Evolutionary conservation across 2,797 vertebrate species (phyloP).

Genomic region (Pipistrellus pipistrellus): DNA sequence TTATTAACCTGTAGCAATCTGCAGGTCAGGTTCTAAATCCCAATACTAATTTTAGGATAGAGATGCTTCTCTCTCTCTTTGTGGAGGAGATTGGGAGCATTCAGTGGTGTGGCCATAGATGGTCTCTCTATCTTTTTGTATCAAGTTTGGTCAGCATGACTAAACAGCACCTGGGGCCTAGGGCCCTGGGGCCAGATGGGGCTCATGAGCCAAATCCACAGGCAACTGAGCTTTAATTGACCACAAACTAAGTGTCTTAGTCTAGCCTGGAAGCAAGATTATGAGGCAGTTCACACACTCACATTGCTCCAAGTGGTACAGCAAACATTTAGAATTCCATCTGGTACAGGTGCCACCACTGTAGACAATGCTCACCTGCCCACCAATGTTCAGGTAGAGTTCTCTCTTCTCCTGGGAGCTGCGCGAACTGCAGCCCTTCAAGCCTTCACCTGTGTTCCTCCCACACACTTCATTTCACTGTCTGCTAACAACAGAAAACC

Average conservation of each 20-base stretch:
- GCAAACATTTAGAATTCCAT: neutral
- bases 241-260: neutral
- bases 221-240: conserved; percentile 72
- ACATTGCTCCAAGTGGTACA: neutral
- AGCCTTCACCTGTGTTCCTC: neutral
- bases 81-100: neutral
- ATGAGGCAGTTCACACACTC: conserved; percentile 47
- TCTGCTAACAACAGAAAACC: neutral
- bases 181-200: conserved; percentile 69
- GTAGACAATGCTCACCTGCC: neutral
- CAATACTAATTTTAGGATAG: neutral
- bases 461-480: neutral
- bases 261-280: conserved; percentile 34
- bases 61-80: neutral
- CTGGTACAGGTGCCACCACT: neutral
- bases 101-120: neutral
- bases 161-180: neutral
- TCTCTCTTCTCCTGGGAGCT: accelerated
- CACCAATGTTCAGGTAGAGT: neutral
- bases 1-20: neutral
- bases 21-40: neutral
- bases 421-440: neutral
- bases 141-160: conserved; percentile 16
- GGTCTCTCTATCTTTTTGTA: neutral
- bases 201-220: conserved; percentile 71